phyloP scores from a whole-genome alignment of 2,113 vertebrate species.

The Nibea coibor region DNA sequence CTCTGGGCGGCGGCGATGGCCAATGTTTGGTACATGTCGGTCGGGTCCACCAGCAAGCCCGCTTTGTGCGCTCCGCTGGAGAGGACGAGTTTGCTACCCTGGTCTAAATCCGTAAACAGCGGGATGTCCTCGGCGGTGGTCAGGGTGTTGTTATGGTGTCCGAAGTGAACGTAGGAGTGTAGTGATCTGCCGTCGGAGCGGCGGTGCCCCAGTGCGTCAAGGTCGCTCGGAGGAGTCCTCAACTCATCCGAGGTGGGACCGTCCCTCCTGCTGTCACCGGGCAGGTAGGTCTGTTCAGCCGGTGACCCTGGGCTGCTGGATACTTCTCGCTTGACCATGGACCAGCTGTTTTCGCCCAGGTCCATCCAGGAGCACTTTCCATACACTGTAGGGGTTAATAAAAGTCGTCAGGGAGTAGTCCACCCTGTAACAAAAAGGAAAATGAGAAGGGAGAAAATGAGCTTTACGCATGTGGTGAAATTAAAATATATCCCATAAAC shows the following conservation, averaged over 20 bases:
- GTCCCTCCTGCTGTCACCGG: conserved; percentile 85
- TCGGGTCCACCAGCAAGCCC: conserved; percentile 87
- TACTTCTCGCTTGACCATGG: conserved; percentile 92
- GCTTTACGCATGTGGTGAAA: neutral
- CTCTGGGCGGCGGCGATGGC: conserved; percentile 92
- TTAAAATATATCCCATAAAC: conserved; percentile 16
- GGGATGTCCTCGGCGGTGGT: conserved; percentile 90
- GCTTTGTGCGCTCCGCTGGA: conserved; percentile 89
- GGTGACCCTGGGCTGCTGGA: conserved; percentile 87
- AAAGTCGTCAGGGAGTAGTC: conserved; percentile 72
- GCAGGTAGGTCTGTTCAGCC: conserved; percentile 84
- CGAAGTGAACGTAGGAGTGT: conserved; percentile 88
- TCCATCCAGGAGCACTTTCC: conserved; percentile 94
- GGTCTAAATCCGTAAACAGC: conserved; percentile 95
- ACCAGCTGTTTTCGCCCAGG: conserved; percentile 95
- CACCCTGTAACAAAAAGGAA: conserved; percentile 68
- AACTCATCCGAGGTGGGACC: conserved; percentile 79
- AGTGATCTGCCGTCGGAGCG: conserved; percentile 84
- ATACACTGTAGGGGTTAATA: conserved; percentile 75
- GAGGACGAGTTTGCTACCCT: conserved; percentile 93
- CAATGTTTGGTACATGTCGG: conserved; percentile 97
- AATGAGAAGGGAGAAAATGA: neutral
- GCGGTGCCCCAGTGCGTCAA: conserved; percentile 81
- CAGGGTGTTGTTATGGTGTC: conserved; percentile 84
- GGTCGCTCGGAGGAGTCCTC: conserved; percentile 82